Percentiles rank a stretch among this genome's conserved stretches.
phyloP scores from a whole-genome alignment of 2,797 vertebrate species.

The Neoniphon sammara region DNA sequence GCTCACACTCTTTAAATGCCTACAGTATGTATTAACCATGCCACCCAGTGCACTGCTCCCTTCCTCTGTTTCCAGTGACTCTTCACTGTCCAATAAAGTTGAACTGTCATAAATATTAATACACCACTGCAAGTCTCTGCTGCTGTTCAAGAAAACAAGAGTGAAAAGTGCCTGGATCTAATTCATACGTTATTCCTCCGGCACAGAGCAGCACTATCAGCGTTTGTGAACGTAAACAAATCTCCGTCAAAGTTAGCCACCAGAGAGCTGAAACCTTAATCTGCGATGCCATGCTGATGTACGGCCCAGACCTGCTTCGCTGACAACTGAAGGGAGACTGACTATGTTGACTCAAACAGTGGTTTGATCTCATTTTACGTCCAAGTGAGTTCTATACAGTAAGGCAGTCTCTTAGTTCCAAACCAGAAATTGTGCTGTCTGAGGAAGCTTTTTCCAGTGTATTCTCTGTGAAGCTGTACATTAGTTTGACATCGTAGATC shows the following conservation, averaged over 20 bases:
- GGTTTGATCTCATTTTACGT: conserved; percentile 9
- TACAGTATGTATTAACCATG: background rate
- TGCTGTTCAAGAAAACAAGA: background rate
- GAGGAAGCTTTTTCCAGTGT: conserved; percentile 50
- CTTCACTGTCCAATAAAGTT: background rate
- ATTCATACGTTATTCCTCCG: background rate
- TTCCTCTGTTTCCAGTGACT: background rate
- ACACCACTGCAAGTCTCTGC: background rate
- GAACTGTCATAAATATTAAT: background rate
- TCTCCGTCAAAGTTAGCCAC: background rate
- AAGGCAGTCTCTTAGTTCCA: conserved; percentile 34
- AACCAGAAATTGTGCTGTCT: conserved; percentile 58
- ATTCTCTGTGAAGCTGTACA: conserved; percentile 43
- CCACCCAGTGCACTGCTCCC: background rate
- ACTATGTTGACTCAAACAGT: conserved; percentile 19
- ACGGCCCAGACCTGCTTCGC: conserved; percentile 33
- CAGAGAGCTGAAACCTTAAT: background rate
- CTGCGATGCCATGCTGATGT: background rate
- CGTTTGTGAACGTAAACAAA: conserved; percentile 1
- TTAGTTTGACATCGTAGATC: conserved; percentile 55
- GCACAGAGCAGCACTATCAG: background rate
- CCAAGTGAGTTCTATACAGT: conserved; percentile 13
- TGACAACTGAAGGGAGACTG: conserved; percentile 19
- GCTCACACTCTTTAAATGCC: background rate
- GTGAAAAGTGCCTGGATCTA: background rate